Conservation (phyloP, 2,888 invertebrate genomes). For the Eurois occulta region DNA sequence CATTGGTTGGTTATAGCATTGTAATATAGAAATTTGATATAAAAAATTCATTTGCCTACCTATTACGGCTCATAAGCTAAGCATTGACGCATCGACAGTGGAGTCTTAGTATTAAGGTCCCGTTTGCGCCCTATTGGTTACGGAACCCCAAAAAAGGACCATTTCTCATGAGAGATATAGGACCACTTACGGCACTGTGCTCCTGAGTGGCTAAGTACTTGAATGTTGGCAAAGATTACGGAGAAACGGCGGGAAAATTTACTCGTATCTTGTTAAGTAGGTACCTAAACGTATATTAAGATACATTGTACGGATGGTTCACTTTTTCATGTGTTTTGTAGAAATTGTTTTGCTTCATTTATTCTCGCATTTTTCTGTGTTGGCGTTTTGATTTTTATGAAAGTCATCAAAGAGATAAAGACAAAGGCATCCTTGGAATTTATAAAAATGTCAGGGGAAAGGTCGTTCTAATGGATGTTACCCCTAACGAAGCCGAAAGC, state of each 20-base stretch:
- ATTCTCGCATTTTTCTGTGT: not conserved
- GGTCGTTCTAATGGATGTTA: too few species aligned
- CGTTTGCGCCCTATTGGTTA: not conserved
- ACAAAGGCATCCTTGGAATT: too few species aligned
- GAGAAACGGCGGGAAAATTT: slow-evolving; percentile 18
- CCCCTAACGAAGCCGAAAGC: too few species aligned
- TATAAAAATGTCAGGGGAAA: too few species aligned
- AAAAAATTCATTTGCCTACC: not conserved
- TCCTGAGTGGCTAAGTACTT: slow-evolving; percentile 31
- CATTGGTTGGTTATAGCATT: not conserved
- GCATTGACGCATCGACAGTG: not conserved
- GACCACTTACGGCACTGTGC: slow-evolving; percentile 32
- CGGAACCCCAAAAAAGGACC: slow-evolving; percentile 4
- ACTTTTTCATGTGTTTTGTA: not conserved
- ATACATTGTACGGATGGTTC: not conserved
- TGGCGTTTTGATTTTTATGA: not conserved
- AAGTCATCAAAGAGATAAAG: too few species aligned
- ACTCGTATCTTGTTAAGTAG: too few species aligned
- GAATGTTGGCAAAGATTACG: slow-evolving; percentile 21
- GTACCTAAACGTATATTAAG: not conserved
- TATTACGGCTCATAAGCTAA: not conserved
- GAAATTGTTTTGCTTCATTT: not conserved
- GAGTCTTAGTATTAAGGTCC: not conserved
- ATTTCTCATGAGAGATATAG: slow-evolving; percentile 33
- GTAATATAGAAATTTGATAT: too few species aligned